Conservation (phyloP, 2,797 vertebrate species). For the Phalloptychus januarius region DNA sequence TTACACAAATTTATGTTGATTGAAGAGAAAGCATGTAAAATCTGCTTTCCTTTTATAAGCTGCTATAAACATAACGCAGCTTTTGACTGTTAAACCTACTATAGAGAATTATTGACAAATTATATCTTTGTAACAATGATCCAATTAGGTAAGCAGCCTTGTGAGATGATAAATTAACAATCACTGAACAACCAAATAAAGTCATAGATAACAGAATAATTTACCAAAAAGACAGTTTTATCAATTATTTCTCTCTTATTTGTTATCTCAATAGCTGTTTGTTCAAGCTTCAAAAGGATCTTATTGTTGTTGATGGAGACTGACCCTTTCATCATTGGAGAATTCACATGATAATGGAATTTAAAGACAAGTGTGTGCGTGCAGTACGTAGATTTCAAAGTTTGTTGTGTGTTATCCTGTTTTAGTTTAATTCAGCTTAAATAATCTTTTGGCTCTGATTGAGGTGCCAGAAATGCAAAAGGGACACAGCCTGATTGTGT, state of each 20-base stretch:
- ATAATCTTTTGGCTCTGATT: not conserved
- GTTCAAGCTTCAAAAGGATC: not conserved
- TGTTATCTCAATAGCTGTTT: not conserved
- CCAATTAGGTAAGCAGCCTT: not conserved
- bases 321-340: not conserved
- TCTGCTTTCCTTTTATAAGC: not conserved
- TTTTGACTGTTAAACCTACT: not conserved
- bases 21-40: not conserved
- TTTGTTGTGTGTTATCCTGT: not conserved
- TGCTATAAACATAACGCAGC: not conserved
- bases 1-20: not conserved
- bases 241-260: not conserved
- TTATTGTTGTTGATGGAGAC: not conserved
- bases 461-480: slow-evolving; percentile 16
- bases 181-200: not conserved
- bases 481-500: slow-evolving; percentile 26
- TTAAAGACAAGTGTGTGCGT: no score
- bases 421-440: slow-evolving; percentile 5
- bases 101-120: not conserved
- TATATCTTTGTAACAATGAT: not conserved
- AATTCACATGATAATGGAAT: not conserved
- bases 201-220: not conserved
- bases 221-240: not conserved
- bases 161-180: not conserved
- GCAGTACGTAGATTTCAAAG: not conserved